A percentile compares a stretch with the other conserved stretches of the same genome.
Conservation (phyloP, 2,797 vertebrate species). For the Coregonus suidteri region DNA sequence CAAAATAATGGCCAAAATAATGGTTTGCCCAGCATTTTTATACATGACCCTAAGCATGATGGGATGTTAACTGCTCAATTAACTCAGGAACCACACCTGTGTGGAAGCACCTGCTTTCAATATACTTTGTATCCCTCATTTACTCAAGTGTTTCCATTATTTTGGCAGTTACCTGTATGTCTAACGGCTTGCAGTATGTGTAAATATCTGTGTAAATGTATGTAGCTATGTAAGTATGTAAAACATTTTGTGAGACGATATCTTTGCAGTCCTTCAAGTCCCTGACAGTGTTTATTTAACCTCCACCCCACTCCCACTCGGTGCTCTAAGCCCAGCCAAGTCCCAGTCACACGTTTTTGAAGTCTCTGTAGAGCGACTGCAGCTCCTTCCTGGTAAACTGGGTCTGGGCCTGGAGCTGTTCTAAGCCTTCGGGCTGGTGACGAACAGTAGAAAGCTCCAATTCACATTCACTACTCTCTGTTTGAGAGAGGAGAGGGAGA, state of each 20-base stretch:
- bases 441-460: constrained; percentile 85
- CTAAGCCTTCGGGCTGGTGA: constrained; percentile 90
- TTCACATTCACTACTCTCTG: constrained; percentile 85
- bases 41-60: too few relatives aligned
- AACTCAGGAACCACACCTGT: too few relatives aligned
- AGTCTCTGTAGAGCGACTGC: constrained; percentile 92
- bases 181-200: neutral
- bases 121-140: too few relatives aligned
- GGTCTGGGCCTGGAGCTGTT: constrained; percentile 88
- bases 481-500: constrained; percentile 22
- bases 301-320: neutral
- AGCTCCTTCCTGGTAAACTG: constrained; percentile 93
- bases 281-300: neutral
- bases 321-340: neutral
- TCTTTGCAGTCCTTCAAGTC: neutral
- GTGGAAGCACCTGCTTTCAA: too few relatives aligned
- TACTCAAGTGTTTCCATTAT: too few relatives aligned
- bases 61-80: too few relatives aligned
- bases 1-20: too few relatives aligned
- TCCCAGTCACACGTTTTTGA: constrained; percentile 86
- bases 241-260: neutral
- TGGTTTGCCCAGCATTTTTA: too few relatives aligned
- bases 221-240: neutral
- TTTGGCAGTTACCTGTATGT: neutral
- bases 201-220: neutral